Evolutionary conservation across 2,888 invertebrate genomes (phyloP).

Genomic region (Diogma glabrata): DNA sequence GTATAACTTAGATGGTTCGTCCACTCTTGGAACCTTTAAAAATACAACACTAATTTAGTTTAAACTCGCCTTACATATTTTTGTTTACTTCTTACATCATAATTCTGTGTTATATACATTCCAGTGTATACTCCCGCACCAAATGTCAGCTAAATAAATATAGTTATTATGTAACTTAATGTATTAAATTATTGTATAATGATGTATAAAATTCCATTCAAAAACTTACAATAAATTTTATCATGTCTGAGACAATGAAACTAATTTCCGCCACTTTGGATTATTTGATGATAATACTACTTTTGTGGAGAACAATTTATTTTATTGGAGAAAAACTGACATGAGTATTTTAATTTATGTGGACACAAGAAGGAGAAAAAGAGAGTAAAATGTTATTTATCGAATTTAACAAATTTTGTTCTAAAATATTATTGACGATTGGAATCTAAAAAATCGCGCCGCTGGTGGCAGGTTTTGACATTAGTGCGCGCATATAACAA

Average conservation of each 20-base stretch:
- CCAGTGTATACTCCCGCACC: conserved; percentile 58
- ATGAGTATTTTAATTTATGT: no score
- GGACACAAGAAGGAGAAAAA: no score
- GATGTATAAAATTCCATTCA: not conserved
- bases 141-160: conserved; percentile 45
- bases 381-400: no score
- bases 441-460: no score
- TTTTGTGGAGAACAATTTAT: no score
- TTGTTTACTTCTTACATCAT: conserved; percentile 43
- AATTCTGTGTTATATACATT: conserved; percentile 60
- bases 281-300: conserved; percentile 5
- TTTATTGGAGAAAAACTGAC: no score
- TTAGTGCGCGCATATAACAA: no score
- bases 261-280: conserved; percentile 1
- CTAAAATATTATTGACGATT: no score
- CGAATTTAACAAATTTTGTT: no score
- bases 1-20: conserved; percentile 63
- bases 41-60: no score
- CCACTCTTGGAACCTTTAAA: conserved; percentile 69
- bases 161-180: not conserved
- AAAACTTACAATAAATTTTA: conserved; percentile 7
- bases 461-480: no score
- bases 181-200: not conserved
- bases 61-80: no score
- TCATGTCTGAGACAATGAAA: conserved; percentile 3